Evolutionary conservation across 2,113 vertebrate genomes (phyloP), one percentile per base, ranked within the genome.

Genomic region (Bettongia penicillata): DNA sequence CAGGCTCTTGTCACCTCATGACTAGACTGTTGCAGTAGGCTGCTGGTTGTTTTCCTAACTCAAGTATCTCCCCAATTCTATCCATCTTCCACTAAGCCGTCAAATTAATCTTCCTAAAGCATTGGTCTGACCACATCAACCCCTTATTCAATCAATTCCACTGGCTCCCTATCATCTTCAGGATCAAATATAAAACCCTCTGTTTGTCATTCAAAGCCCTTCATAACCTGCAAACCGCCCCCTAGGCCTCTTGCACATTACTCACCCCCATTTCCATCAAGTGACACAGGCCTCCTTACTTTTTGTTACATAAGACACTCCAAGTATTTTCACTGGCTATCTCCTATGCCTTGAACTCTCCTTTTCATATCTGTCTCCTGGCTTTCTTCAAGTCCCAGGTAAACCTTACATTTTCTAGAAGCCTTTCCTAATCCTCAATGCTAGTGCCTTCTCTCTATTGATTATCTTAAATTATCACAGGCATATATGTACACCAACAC

Each of bases 11-110:
- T 68, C 68, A 84, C n/a, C 37, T 84, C 68, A 84, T 43, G 16
- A 43, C n/a, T 84, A 43, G 37, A 84, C 19, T 84, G 22, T 5
- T 43, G 68, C 68, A 43, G 43, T 84, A 84, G n/a, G 16, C 68
- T 84, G 68, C 68, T 84, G 68, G 68, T 84, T 84, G 68, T 84
- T 84, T 84, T 84, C n/a, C n/a, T 84, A n/a, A n/a, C n/a, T 84
- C 68, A 43, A 43, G 68, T 84, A 84, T 84, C 68, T 84, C 68
- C 68, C 68, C 68, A 84, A 19, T 84, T 84, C n/a, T 43, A 84
- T 84, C 68, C 68, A 84, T 84, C 68, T 84, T 84, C 68, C n/a
- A 84, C 68, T 43, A 84, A 43, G 68, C 68, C 43, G 16, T 84
- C 68, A 84, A 84, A 84, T 84, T 43, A 43, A 84, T 84, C 68